A percentile compares a stretch with the other conserved stretches of the same genome.
Evolutionary conservation across 2,113 vertebrate species (phyloP).

Genomic region (Grammomys surdaster): DNA sequence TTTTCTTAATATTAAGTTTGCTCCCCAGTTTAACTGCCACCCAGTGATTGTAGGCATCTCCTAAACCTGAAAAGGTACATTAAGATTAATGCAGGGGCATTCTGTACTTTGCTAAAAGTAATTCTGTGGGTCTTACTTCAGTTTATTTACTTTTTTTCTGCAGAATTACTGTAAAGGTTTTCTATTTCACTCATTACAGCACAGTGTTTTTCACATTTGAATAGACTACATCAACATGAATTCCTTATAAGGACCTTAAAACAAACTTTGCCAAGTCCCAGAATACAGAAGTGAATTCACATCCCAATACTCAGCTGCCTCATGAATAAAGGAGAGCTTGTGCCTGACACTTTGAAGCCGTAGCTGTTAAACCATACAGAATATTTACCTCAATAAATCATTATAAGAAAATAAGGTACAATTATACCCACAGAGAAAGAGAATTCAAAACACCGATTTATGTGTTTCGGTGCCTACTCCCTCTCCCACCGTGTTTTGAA

Average conservation of each 20-base stretch:
- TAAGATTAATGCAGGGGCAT: conserved; percentile 81
- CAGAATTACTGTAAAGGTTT: conserved; percentile 90
- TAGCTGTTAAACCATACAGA: conserved; percentile 93
- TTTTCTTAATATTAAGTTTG: conserved; percentile 78
- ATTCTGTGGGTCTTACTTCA: conserved; percentile 87
- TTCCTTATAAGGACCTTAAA: conserved; percentile 91
- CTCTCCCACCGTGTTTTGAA: conserved; percentile 90
- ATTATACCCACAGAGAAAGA: conserved; percentile 92
- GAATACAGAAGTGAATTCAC: conserved; percentile 93
- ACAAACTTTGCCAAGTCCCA: conserved; percentile 91
- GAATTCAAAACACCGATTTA: conserved; percentile 91
- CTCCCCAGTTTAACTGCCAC: conserved; percentile 72
- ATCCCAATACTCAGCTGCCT: conserved; percentile 89
- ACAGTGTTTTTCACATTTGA: conserved; percentile 90
- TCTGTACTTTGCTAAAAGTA: conserved; percentile 84
- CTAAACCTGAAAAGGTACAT: conserved; percentile 56
- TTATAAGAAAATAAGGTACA: conserved; percentile 92
- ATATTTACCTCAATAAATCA: conserved; percentile 94
- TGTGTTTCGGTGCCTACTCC: conserved; percentile 89
- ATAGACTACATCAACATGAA: conserved; percentile 91
- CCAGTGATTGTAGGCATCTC: conserved; percentile 72
- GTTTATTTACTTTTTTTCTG: conserved; percentile 86
- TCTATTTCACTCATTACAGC: conserved; percentile 89
- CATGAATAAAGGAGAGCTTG: conserved; percentile 92
- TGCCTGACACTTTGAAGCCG: conserved; percentile 91